Conservation (phyloP, 2,888 invertebrate genomes). For the Zaprionus bogoriensis region DNA sequence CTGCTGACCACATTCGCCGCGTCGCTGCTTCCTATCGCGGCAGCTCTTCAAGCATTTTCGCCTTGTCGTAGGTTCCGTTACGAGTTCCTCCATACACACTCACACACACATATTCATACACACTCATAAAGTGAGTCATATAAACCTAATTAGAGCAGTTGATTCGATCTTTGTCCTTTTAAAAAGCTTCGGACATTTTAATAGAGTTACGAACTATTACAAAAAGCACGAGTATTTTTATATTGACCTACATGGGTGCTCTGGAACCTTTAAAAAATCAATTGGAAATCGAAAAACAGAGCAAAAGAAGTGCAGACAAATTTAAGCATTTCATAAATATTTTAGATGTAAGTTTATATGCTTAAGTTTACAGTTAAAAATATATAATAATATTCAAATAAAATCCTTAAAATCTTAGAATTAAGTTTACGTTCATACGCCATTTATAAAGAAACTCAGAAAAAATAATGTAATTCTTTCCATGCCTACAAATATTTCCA, state of each 20-base stretch:
- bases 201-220: background rate
- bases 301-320: no score
- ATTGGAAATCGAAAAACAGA: no score
- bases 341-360: no score
- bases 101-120: slow-evolving; percentile 1
- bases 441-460: background rate
- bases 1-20: slow-evolving; percentile 13
- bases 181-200: background rate
- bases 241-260: background rate
- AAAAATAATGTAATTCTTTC: no score
- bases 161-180: background rate
- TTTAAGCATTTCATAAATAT: no score
- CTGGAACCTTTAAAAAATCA: no score
- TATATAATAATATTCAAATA: no score
- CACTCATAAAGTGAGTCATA: slow-evolving; percentile 2
- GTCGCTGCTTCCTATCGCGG: slow-evolving; percentile 17
- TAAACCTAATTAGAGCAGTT: slow-evolving; percentile 1
- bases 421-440: background rate
- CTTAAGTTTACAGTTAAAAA: no score
- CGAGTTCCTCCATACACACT: background rate
- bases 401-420: no score
- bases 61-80: slow-evolving; percentile 56
- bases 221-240: background rate
- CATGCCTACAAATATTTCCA: no score
- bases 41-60: slow-evolving; percentile 37